phyloP scores from a whole-genome alignment of 2,797 vertebrate genomes.

The Pitangus sulphuratus region DNA sequence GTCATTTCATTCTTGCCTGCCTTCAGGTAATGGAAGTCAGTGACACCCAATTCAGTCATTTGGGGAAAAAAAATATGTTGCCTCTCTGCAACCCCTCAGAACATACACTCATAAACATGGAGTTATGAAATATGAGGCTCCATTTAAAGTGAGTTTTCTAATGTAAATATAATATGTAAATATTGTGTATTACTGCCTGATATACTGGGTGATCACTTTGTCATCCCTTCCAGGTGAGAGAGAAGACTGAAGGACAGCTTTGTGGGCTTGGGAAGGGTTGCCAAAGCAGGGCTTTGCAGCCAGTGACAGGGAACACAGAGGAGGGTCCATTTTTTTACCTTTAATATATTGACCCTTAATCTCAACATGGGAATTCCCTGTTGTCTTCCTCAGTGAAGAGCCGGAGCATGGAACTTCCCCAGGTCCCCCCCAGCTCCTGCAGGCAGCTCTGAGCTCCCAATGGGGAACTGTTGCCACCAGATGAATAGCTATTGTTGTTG shows the following conservation, averaged over 20 bases:
- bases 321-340: background rate
- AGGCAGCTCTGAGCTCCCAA: background rate
- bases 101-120: background rate
- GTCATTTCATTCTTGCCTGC: background rate
- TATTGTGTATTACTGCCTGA: background rate
- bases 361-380: rapidly evolving
- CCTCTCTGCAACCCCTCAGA: background rate
- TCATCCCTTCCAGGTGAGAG: background rate
- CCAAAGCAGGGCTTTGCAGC: background rate
- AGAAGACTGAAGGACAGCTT: background rate
- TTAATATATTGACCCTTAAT: background rate
- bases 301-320: background rate
- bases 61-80: rapidly evolving
- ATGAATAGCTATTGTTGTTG: background rate
- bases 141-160: background rate
- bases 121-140: background rate
- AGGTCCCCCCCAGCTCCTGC: background rate
- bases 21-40: background rate
- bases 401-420: background rate
- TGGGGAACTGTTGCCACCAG: background rate
- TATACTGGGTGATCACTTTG: background rate
- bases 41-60: background rate
- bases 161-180: background rate
- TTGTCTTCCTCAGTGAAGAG: background rate
- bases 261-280: background rate